Percentiles rank a stretch among this genome's conserved stretches.
Evolutionary conservation across 1,140 invertebrate species (phyloP).

Genomic region (Ceratoteleas bidentatus): DNA sequence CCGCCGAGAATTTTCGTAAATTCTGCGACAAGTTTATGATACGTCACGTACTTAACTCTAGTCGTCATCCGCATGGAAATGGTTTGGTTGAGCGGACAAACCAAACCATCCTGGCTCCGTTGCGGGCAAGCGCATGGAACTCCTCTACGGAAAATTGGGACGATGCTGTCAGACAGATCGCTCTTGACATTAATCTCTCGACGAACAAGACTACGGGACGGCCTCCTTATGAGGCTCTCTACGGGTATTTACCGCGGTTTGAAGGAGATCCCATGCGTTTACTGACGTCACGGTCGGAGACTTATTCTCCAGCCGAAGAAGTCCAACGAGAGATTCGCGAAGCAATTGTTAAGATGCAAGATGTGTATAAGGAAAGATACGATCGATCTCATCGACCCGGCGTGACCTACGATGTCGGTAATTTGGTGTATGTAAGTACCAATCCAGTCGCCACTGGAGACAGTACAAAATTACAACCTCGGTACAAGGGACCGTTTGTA

Average conservation of each 20-base stretch:
- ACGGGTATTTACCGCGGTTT: constrained; percentile 46
- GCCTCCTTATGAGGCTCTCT: constrained; percentile 36
- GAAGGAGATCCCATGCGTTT: neutral
- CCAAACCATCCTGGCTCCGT: neutral
- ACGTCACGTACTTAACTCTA: constrained; percentile 56
- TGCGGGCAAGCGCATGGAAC: neutral
- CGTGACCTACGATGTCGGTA: constrained; percentile 7
- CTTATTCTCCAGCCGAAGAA: constrained; percentile 7
- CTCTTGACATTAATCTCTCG: neutral
- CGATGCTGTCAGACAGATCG: neutral
- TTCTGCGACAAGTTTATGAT: constrained; percentile 53
- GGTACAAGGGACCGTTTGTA: constrained; percentile 9
- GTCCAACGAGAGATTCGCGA: constrained; percentile 28
- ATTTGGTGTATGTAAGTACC: constrained; percentile 12
- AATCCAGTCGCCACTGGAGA: constrained; percentile 16
- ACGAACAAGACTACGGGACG: constrained; percentile 34
- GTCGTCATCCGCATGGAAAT: constrained; percentile 58
- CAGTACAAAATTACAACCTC: constrained; percentile 21
- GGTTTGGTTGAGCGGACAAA: constrained; percentile 11
- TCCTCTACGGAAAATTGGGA: neutral
- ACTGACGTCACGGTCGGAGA: neutral
- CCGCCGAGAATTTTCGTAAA: neutral
- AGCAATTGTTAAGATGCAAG: constrained; percentile 4
- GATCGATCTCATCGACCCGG: constrained; percentile 14
- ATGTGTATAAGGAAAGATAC: constrained; percentile 18